Conservation (phyloP, 1,140 invertebrate genomes). For the Hylaeus anthracinus region DNA sequence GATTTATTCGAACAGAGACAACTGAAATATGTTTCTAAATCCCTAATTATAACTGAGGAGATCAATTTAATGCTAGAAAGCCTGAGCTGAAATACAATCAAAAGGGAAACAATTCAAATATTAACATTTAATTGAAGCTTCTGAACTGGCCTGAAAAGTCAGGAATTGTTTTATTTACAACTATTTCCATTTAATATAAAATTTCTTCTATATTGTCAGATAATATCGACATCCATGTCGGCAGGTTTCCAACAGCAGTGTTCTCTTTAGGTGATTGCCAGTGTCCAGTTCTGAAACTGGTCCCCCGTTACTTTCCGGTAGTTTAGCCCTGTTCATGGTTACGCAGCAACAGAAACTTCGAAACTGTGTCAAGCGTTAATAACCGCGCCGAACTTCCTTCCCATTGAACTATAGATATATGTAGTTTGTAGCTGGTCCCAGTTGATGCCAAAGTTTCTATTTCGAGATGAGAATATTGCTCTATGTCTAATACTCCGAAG, state of each 20-base stretch:
- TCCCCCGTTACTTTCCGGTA: slow-evolving; percentile 16
- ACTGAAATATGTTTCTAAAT: too few relatives aligned
- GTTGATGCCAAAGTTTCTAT: slow-evolving; percentile 32
- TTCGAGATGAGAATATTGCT: slow-evolving; percentile 32
- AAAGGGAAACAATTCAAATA: too few relatives aligned
- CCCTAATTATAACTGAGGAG: too few relatives aligned
- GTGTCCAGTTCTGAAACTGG: slow-evolving; percentile 40
- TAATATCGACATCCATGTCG: not conserved
- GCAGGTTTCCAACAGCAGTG: not conserved
- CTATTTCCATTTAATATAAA: not conserved
- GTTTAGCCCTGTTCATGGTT: slow-evolving; percentile 25
- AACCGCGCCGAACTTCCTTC: slow-evolving; percentile 43
- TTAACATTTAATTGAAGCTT: too few relatives aligned
- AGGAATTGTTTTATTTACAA: not conserved
- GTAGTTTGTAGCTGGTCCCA: slow-evolving; percentile 23
- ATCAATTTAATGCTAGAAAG: too few relatives aligned
- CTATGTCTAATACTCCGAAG: not conserved
- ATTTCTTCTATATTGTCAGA: not conserved
- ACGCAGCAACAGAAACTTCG: slow-evolving; percentile 47
- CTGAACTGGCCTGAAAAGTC: too few relatives aligned
- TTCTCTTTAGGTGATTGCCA: slow-evolving; percentile 23
- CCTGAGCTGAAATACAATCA: too few relatives aligned
- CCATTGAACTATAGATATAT: slow-evolving; percentile 23
- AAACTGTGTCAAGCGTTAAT: slow-evolving; percentile 51
- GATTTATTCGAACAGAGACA: too few relatives aligned